Conservation (phyloP, 2,888 invertebrate species). For the Pachydiplax longipennis region DNA sequence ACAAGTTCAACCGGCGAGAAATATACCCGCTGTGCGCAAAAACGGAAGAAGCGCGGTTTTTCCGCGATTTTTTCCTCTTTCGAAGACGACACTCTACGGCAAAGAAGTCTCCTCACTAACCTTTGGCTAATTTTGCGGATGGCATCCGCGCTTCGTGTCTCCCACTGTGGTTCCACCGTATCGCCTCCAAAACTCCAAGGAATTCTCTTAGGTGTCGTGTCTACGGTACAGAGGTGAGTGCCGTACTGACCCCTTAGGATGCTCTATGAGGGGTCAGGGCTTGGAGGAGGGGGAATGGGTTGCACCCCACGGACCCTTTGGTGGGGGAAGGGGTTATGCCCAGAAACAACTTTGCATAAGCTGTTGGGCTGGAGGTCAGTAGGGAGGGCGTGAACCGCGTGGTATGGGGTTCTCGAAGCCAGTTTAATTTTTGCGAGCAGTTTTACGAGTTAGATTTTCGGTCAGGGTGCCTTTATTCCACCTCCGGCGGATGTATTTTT, state of each 20-base stretch:
- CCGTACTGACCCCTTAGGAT: conserved; percentile 28
- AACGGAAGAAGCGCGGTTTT: neutral
- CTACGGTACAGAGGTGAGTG: neutral
- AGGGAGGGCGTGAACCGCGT: neutral
- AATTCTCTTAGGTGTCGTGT: neutral
- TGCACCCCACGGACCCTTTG: conserved; percentile 4
- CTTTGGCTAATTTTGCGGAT: neutral
- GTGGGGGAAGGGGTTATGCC: neutral
- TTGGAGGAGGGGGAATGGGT: neutral
- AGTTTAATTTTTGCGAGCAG: neutral
- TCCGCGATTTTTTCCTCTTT: neutral
- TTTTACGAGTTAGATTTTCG: neutral
- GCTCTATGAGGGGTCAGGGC: neutral
- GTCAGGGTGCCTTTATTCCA: too few species aligned
- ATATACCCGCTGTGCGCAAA: neutral
- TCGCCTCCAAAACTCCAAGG: neutral
- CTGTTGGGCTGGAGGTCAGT: neutral
- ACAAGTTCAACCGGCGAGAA: neutral
- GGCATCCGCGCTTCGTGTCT: neutral
- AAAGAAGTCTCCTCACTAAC: neutral
- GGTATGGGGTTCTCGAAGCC: neutral
- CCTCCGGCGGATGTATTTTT: too few species aligned
- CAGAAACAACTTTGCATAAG: neutral
- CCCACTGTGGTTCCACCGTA: neutral
- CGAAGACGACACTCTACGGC: neutral